Conservation (phyloP, 2,888 invertebrate genomes). For the Loripinus fragilis region DNA sequence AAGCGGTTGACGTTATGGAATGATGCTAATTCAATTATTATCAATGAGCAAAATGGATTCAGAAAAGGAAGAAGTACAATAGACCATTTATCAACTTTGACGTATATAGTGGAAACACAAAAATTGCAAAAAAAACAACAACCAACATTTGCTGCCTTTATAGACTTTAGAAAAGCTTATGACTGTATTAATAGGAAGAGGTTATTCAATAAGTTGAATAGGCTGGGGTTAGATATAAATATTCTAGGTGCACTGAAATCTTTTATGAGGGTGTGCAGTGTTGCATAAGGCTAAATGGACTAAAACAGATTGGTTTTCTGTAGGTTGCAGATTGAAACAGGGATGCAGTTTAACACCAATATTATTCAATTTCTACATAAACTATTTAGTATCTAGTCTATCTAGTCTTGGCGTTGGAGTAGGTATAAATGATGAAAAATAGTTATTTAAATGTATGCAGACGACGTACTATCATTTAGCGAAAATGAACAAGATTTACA, state of each 20-base stretch:
- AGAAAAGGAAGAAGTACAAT: constrained; percentile 13
- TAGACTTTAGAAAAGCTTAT: constrained; percentile 16
- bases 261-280: constrained; percentile 18
- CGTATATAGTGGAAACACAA: constrained; percentile 1
- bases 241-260: not conserved
- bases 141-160: constrained; percentile 8
- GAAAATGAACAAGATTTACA: constrained; percentile 25
- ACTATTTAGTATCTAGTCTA: not conserved
- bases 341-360: constrained; percentile 7
- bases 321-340: constrained; percentile 16
- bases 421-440: constrained; percentile 16
- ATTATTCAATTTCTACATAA: constrained; percentile 12
- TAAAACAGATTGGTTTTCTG: constrained; percentile 4
- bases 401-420: not conserved
- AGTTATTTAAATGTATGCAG: constrained; percentile 28
- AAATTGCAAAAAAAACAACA: not conserved
- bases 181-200: constrained; percentile 8
- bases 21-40: not conserved
- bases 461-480: constrained; percentile 24
- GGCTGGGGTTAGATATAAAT: not conserved
- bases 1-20: not conserved
- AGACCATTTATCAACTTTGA: constrained; percentile 1
- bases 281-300: constrained; percentile 20
- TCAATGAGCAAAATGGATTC: constrained; percentile 4
- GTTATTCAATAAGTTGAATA: not conserved